These are phyloP conservation scores for Papilio xuthus DNA, from an alignment of 1,140 invertebrate genomes.

Conservation along the genomic window DNA sequence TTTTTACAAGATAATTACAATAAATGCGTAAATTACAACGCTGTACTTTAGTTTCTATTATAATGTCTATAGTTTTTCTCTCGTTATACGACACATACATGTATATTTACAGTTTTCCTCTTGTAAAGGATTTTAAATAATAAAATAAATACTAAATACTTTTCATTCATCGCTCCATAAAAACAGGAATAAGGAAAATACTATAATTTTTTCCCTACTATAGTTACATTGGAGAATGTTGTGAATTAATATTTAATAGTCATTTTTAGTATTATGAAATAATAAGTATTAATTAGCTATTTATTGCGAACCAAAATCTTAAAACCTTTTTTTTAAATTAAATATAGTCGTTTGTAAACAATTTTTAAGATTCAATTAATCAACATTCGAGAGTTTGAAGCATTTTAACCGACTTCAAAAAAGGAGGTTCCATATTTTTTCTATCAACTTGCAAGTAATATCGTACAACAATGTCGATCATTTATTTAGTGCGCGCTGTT, in stretches of 20 bases:
- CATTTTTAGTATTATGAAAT: constrained; percentile 5
- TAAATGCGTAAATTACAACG: constrained; percentile 46
- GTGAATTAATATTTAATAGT: constrained; percentile 15
- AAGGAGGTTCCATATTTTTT: background rate
- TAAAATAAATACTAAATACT: constrained; percentile 33
- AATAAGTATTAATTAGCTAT: constrained; percentile 2
- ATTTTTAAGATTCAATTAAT: constrained; percentile 46
- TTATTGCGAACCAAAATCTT: background rate
- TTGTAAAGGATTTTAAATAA: constrained; percentile 40
- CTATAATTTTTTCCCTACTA: background rate
- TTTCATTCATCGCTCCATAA: constrained; percentile 15
- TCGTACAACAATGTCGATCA: background rate
- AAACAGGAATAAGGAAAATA: background rate
- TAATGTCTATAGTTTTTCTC: constrained; percentile 42
- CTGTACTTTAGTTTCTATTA: constrained; percentile 46
- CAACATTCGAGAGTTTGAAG: constrained; percentile 33
- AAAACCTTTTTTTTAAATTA: background rate
- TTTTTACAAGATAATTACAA: constrained; percentile 40
- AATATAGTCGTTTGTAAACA: background rate
- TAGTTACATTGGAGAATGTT: background rate
- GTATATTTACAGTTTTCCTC: constrained; percentile 44
- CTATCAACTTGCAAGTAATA: background rate
- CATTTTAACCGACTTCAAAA: constrained; percentile 18
- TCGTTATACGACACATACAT: constrained; percentile 41
- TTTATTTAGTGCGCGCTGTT: background rate